Conservation (phyloP, 2,113 vertebrate species). For the Scolopax mira region DNA sequence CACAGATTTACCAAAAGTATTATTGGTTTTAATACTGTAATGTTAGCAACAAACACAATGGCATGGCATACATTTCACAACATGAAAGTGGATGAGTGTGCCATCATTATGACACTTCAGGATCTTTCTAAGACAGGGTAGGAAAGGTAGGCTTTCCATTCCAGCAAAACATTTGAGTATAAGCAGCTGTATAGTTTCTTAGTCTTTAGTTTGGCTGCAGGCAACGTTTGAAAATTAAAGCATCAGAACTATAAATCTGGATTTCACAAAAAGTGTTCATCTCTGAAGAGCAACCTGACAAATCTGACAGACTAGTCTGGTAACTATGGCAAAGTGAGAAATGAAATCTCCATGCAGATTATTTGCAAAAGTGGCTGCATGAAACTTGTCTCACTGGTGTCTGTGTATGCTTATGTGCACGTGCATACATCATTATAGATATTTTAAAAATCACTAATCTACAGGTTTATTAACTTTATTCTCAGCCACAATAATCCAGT, state of each 20-base stretch:
- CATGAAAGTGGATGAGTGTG: not conserved
- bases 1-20: not conserved
- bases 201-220: not conserved
- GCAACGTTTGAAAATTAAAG: not conserved
- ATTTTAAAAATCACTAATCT: not conserved
- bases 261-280: not conserved
- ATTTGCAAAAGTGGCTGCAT: not conserved
- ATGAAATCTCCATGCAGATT: not conserved
- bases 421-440: not conserved
- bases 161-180: not conserved
- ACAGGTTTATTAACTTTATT: not conserved
- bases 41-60: not conserved
- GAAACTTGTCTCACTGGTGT: not conserved
- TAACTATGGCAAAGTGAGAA: not conserved
- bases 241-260: not conserved
- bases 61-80: not conserved
- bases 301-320: not conserved
- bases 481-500: not conserved
- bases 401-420: not conserved
- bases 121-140: not conserved
- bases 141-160: not conserved
- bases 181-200: not conserved
- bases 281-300: not conserved
- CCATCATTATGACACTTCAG: not conserved
- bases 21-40: not conserved